Conservation (phyloP, 1,140 invertebrate genomes). For the Sinonovacula constricta region DNA sequence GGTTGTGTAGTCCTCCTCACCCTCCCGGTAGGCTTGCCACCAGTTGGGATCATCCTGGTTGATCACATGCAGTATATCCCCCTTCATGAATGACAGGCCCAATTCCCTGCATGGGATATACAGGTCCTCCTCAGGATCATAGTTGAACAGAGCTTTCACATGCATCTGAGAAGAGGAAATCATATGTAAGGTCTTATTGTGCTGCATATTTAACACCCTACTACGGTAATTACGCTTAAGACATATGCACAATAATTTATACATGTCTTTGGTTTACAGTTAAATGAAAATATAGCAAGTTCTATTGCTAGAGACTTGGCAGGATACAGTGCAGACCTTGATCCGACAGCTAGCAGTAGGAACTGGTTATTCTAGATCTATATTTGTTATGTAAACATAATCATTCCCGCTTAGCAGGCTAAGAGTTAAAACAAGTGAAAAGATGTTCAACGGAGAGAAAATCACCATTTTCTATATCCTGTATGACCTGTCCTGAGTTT, state of each 20-base stretch:
- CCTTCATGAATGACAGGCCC: slow-evolving; percentile 94
- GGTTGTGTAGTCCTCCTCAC: slow-evolving; percentile 92
- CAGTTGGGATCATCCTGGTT: slow-evolving; percentile 84
- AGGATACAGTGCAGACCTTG: too few relatives aligned
- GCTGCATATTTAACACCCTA: too few relatives aligned
- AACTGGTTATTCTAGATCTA: too few relatives aligned
- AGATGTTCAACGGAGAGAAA: too few relatives aligned
- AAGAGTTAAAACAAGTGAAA: too few relatives aligned
- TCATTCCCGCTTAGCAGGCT: too few relatives aligned
- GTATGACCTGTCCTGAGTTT: too few relatives aligned
- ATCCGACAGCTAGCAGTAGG: too few relatives aligned
- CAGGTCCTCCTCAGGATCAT: slow-evolving; percentile 98
- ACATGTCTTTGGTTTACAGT: background rate
- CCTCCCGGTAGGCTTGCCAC: slow-evolving; percentile 91
- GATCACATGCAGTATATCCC: slow-evolving; percentile 97
- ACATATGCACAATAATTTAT: background rate
- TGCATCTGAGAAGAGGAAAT: slow-evolving; percentile 82
- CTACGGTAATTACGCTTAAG: background rate
- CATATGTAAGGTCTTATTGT: background rate
- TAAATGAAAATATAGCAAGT: slow-evolving; percentile 4
- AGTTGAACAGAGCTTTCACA: slow-evolving; percentile 97
- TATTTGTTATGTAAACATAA: too few relatives aligned
- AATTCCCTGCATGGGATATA: slow-evolving; percentile 98
- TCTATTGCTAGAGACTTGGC: too few relatives aligned
- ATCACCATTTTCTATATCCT: too few relatives aligned